Base-by-base conservation (phyloP, 2,113 vertebrate genomes). In the Syrrhaptes paradoxus region DNA sequence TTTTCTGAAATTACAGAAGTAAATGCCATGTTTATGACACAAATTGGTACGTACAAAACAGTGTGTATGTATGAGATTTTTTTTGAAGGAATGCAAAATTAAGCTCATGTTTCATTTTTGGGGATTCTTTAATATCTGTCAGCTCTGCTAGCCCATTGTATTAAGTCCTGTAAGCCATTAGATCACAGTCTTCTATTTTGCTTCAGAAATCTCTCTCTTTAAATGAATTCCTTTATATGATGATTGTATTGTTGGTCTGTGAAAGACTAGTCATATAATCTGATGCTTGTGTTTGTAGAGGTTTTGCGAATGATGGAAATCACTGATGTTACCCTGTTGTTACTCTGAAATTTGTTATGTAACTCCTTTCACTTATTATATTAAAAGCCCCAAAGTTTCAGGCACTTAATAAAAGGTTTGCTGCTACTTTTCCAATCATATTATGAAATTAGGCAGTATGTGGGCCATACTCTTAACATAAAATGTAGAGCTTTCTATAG, bases 1-100 rank as follows among this genome's bases (percentile, higher is more conserved):
- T 79, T 91, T 93, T 93, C 67, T 83, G 32, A 84, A 90, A 91
- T 76, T 36, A 73, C 54, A 72, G 61, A 87, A 63, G 26, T 72
- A 73, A 71, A 80, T 71, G 43, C 29, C 28, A 10, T 74, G 84
- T 38, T 62, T 84, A 41, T 66, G 83, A 54, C 48, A 49, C 67
- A 82, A 78, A 81, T 61, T 55, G 58, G 13, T 17, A 82, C 20
- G 17, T 62, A 66, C 62, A 29, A 75, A 89, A 31, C 17, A 11
- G 32, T 45, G 46, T 82, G 34, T 68, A 7, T 32, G 8, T 54
- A 57, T 65, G 49, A 79, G 45, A 17, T 46, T 48, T 75, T 65
- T 73, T 93, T 70, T 36, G 1, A 86, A 62, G 13, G 19, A 72
- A 68, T 65, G 22, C 72, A 82, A 78, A 78, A 55, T 75, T 18